phyloP scores from a whole-genome alignment of 2,797 vertebrate genomes.

The Micromesistius poutassou region DNA sequence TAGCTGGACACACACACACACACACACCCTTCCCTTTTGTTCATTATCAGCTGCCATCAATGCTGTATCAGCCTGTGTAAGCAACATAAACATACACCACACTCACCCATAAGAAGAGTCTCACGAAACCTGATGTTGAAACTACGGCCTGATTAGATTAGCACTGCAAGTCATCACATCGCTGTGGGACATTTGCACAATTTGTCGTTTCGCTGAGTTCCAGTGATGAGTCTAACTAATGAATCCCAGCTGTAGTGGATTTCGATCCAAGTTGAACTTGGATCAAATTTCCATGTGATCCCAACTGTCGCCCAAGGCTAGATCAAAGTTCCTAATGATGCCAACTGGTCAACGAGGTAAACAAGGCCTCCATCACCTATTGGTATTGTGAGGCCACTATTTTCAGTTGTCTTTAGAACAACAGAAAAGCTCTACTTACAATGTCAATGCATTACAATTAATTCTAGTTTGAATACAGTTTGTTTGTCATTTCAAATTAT shows the following conservation, averaged over 20 bases:
- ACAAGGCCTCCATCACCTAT: not conserved
- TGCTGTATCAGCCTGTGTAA: not conserved
- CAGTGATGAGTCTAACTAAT: not conserved
- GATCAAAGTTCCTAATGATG: not conserved
- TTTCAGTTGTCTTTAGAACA: not conserved
- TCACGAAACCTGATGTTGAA: not conserved
- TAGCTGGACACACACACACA: not conserved
- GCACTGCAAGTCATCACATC: not conserved
- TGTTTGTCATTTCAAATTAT: not conserved
- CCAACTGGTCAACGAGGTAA: not conserved
- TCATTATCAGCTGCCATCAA: slow-evolving; percentile 9
- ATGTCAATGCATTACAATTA: not conserved
- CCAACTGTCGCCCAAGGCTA: not conserved
- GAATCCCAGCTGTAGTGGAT: not conserved
- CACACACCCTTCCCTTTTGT: not conserved
- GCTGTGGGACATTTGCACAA: not conserved
- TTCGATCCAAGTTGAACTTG: not conserved
- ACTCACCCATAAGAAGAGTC: not conserved
- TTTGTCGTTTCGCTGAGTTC: not conserved
- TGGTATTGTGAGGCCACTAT: not conserved
- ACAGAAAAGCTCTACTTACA: not conserved
- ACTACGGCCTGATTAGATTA: not conserved
- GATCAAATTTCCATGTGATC: not conserved
- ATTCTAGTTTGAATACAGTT: not conserved
- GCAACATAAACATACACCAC: not conserved